Evolutionary conservation across 35 echinoderm and acorn worm species (phyloP).

Genomic region (Diadema setosum): DNA sequence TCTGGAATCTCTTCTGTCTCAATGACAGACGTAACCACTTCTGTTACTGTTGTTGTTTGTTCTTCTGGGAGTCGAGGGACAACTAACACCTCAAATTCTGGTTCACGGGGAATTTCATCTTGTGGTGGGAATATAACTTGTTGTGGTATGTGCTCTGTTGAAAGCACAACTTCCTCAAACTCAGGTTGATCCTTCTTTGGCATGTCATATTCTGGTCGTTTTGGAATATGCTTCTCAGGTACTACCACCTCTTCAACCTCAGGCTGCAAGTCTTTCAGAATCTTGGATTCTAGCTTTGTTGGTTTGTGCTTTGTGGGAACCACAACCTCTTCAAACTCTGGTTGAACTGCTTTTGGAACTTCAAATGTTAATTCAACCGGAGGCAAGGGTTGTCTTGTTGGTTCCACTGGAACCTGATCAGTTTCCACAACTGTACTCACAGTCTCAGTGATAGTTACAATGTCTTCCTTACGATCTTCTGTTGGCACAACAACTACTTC

Average conservation of each 20-base stretch:
- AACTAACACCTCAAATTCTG: slow-evolving; percentile 53
- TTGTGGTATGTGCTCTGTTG: slow-evolving; percentile 44
- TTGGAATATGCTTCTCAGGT: background rate
- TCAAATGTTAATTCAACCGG: slow-evolving; percentile 66
- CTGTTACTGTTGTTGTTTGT: slow-evolving; percentile 16
- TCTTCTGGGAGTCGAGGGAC: slow-evolving; percentile 20
- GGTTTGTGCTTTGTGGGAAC: slow-evolving; percentile 21
- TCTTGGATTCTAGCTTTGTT: too few species aligned
- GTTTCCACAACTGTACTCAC: slow-evolving; percentile 32
- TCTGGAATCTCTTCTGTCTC: slow-evolving; percentile 13
- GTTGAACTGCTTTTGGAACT: slow-evolving; percentile 40
- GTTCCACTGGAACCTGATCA: slow-evolving; percentile 35
- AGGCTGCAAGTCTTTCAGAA: too few species aligned
- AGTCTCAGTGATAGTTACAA: slow-evolving; percentile 23
- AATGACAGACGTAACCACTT: slow-evolving; percentile 34
- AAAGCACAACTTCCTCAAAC: slow-evolving; percentile 31
- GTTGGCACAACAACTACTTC: background rate
- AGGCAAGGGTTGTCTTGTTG: slow-evolving; percentile 10
- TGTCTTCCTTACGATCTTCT: background rate
- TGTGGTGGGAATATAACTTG: background rate
- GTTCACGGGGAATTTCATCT: background rate
- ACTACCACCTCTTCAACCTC: too few species aligned
- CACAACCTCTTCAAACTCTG: slow-evolving; percentile 50
- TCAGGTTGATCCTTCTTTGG: background rate
- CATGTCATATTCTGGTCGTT: background rate